phyloP scores from a whole-genome alignment of 2,888 invertebrate species.

The Teinopalpus imperialis region DNA sequence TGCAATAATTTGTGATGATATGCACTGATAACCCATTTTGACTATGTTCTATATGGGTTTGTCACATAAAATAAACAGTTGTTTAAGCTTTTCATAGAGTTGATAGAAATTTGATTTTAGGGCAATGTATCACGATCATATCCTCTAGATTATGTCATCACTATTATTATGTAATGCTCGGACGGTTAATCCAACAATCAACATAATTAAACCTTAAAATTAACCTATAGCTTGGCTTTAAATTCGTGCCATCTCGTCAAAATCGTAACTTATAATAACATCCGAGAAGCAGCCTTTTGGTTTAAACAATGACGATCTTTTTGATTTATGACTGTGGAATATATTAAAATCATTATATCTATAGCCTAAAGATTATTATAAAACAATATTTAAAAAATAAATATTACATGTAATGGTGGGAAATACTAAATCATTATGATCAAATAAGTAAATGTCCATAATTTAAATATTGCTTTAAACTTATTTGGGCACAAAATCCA shows the following conservation, averaged over 20 bases:
- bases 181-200: slow-evolving; percentile 79
- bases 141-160: slow-evolving; percentile 69
- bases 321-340: slow-evolving; percentile 79
- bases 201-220: slow-evolving; percentile 72
- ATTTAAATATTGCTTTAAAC: slow-evolving; percentile 75
- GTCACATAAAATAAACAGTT: slow-evolving; percentile 56
- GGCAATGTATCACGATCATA: slow-evolving; percentile 65
- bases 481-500: slow-evolving; percentile 55
- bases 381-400: slow-evolving; percentile 76
- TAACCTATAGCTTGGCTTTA: slow-evolving; percentile 79
- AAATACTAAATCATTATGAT: slow-evolving; percentile 60
- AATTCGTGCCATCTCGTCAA: slow-evolving; percentile 78
- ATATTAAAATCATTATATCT: slow-evolving; percentile 65
- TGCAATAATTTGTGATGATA: slow-evolving; percentile 81
- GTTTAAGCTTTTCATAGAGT: slow-evolving; percentile 61
- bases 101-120: slow-evolving; percentile 59
- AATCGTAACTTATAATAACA: slow-evolving; percentile 71
- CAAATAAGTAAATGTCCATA: slow-evolving; percentile 57
- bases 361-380: slow-evolving; percentile 68
- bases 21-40: slow-evolving; percentile 77
- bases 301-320: slow-evolving; percentile 67
- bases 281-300: slow-evolving; percentile 80
- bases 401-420: slow-evolving; percentile 74
- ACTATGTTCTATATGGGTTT: slow-evolving; percentile 63
- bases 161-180: slow-evolving; percentile 75